Base-by-base conservation (phyloP, 2,113 vertebrate genomes). In the Maccullochella peelii region DNA sequence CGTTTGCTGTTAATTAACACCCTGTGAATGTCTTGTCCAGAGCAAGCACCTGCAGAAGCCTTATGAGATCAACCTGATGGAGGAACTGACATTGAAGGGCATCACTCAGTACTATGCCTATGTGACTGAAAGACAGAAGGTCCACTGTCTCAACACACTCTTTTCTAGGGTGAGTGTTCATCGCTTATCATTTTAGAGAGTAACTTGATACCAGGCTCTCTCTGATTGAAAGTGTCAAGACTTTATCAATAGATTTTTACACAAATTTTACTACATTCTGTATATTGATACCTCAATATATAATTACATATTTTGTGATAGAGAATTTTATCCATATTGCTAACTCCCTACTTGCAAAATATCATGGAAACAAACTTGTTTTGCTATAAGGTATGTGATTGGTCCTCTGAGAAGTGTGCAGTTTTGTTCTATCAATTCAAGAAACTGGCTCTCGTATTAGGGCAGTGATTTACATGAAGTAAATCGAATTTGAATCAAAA, bases 1-100 rank as follows among this genome's bases (percentile, higher is more conserved):
- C 33, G 21, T 75, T 71, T 62, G 10, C 7, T 7, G 8, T 38
- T 42, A 1, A 0, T 58, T 58, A 27, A 63, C n/a, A 33, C 11
- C 6, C 14, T 73, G 6, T 66, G 8, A 33, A 16, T 87, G 14
- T 76, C 12, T 72, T 40, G 9, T 88, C 15, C 73, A 95, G 95
- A 71, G 52, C 54, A 95, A 94, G 82, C 93, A 95, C 77, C 84
- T 95, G 65, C 55, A 86, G 80, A 95, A 95, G 83, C 95, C 95
- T 44, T 95, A 95, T 74, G 95, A 95, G 89, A 95, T 95, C 88
- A 95, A 95, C 88, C 87, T 95, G 86, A 95, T 95, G 95, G 95
- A 95, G 68, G 95, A 95, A 72, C 89, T 95, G 70, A 95, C 95
- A 9, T 71, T 95, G 78, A 95, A 95, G 63, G 95, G 95, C 80